These are phyloP conservation scores for Tholera decimalis DNA, from an alignment of 2,888 invertebrate species.

Conservation along the genomic window DNA sequence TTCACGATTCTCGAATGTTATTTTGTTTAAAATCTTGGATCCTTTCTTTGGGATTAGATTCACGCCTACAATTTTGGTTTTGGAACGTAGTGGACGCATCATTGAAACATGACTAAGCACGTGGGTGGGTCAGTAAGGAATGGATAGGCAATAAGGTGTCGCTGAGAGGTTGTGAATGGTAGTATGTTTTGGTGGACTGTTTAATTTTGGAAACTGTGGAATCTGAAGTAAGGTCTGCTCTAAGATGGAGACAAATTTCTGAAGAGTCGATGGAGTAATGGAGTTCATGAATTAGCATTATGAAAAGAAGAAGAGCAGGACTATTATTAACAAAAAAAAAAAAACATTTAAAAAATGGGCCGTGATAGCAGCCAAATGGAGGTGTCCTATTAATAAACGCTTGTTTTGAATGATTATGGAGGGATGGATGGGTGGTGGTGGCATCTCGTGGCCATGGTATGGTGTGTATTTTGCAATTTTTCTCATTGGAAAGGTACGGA, in stretches of 20 bases:
- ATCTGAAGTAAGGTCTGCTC: background rate
- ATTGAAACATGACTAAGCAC: constrained; percentile 5
- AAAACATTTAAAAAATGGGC: too few species aligned
- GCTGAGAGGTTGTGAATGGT: background rate
- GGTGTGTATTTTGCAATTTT: background rate
- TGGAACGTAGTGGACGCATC: constrained; percentile 42
- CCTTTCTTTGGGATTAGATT: background rate
- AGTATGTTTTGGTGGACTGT: background rate
- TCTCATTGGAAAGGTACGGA: background rate
- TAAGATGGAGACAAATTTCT: background rate
- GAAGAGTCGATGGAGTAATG: background rate
- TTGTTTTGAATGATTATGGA: background rate
- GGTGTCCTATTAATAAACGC: background rate
- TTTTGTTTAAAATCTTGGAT: constrained; percentile 2
- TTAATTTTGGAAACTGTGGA: background rate
- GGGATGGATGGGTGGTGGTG: background rate
- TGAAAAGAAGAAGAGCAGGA: too few species aligned
- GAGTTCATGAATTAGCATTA: constrained; percentile 3
- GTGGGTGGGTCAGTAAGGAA: constrained; percentile 5
- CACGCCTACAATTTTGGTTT: background rate
- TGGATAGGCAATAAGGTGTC: background rate
- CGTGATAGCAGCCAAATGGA: background rate
- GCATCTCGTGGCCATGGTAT: background rate
- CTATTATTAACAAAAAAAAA: too few species aligned
- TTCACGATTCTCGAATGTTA: background rate